A percentile compares a stretch with the other conserved stretches of the same genome.
Evolutionary conservation across 2,797 vertebrate species (phyloP).

Genomic region (Anguilla anguilla): DNA sequence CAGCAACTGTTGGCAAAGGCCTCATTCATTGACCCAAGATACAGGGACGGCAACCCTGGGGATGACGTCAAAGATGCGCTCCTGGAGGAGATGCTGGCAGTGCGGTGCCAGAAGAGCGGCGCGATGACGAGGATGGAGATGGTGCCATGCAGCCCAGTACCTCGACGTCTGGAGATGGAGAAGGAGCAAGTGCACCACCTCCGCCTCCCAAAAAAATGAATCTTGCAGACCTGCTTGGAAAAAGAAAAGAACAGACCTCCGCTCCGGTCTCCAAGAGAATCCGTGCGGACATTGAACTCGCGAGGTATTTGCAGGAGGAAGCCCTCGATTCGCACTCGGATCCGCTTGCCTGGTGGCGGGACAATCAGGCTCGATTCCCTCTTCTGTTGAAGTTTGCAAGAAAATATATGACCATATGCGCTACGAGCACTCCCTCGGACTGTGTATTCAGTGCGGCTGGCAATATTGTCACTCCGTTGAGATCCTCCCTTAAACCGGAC

Average conservation of each 20-base stretch:
- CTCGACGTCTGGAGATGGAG: slow-evolving; percentile 16
- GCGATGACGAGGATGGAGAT: not conserved
- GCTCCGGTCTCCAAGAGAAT: not conserved
- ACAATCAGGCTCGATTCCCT: not conserved
- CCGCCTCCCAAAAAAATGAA: slow-evolving; percentile 15
- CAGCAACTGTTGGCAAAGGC: slow-evolving; percentile 31
- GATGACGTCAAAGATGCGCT: slow-evolving; percentile 19
- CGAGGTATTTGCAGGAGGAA: slow-evolving; percentile 6
- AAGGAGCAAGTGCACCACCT: slow-evolving; percentile 2
- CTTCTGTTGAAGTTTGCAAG: not conserved
- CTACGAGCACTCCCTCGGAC: not conserved
- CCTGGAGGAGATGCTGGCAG: slow-evolving; percentile 27
- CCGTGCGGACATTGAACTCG: not conserved
- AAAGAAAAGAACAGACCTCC: slow-evolving; percentile 15
- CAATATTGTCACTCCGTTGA: not conserved
- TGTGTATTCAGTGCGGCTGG: slow-evolving; percentile 13
- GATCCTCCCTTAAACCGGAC: slow-evolving; percentile 6
- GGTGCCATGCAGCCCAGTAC: not conserved
- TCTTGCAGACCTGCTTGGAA: slow-evolving; percentile 27
- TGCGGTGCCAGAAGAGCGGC: not conserved
- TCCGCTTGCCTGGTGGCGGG: not conserved
- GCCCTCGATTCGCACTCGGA: not conserved
- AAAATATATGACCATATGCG: not conserved
- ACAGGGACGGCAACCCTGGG: not conserved
- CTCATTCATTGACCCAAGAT: slow-evolving; percentile 31